Percentiles rank a stretch among this genome's conserved stretches.
Conservation (phyloP, 2,888 invertebrate genomes). For the Cryptocephalus primarius region DNA sequence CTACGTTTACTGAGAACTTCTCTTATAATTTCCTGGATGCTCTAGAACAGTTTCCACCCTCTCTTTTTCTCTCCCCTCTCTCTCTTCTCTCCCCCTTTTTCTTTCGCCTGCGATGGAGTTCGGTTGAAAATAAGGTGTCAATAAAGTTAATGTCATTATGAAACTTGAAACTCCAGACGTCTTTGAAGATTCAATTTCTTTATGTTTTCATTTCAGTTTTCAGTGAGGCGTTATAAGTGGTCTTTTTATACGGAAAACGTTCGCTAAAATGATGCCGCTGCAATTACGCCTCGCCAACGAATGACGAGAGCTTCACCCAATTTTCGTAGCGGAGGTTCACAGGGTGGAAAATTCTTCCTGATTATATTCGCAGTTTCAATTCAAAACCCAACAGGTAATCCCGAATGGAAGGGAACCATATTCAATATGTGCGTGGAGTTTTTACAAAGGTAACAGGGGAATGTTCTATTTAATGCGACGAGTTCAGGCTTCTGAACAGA, state of each 20-base stretch:
- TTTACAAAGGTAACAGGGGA: too few species aligned
- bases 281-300: too few species aligned
- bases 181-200: constrained; percentile 2
- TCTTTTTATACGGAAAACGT: neutral
- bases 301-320: too few species aligned
- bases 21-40: constrained; percentile 11
- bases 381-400: too few species aligned
- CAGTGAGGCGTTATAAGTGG: neutral
- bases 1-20: constrained; percentile 3
- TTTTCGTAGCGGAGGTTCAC: too few species aligned
- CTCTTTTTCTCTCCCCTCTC: neutral
- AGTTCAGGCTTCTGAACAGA: too few species aligned
- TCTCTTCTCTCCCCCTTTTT: too few species aligned
- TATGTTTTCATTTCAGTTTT: constrained; percentile 6
- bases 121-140: constrained; percentile 11
- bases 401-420: too few species aligned
- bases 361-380: too few species aligned
- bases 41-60: constrained; percentile 5
- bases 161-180: constrained; percentile 6
- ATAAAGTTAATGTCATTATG: constrained; percentile 11
- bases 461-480: too few species aligned
- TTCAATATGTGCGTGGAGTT: too few species aligned
- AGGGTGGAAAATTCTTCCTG: too few species aligned
- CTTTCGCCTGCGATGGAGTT: constrained; percentile 1
- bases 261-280: neutral